Percentiles rank a stretch among this genome's conserved stretches.
Conservation (phyloP, 2,888 invertebrate genomes). For the Epinotia demarniana region DNA sequence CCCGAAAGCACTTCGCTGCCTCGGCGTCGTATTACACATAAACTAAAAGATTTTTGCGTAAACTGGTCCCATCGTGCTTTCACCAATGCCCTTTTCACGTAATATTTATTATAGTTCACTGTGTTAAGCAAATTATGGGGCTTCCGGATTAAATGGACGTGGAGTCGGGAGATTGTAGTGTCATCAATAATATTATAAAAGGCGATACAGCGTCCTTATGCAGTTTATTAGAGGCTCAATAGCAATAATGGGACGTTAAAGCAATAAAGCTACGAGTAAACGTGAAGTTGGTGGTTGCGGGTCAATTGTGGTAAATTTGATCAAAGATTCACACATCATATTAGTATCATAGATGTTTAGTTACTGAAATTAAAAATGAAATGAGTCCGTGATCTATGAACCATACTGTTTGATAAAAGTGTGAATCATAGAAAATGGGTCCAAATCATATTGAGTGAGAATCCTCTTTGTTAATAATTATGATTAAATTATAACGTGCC, state of each 20-base stretch:
- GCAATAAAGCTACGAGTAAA: slow-evolving; percentile 3
- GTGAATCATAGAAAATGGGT: too few relatives aligned
- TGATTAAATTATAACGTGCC: too few relatives aligned
- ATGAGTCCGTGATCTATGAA: too few relatives aligned
- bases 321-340: neutral
- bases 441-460: too few relatives aligned
- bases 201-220: neutral
- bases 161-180: slow-evolving; percentile 6
- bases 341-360: too few relatives aligned
- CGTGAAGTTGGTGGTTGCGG: neutral
- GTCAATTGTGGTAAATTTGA: neutral
- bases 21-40: slow-evolving; percentile 32
- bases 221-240: slow-evolving; percentile 10
- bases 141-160: slow-evolving; percentile 14
- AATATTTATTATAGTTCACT: slow-evolving; percentile 26
- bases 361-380: too few relatives aligned
- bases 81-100: slow-evolving; percentile 35
- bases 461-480: too few relatives aligned
- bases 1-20: slow-evolving; percentile 22
- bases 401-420: too few relatives aligned
- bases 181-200: slow-evolving; percentile 20
- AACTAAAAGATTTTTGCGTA: slow-evolving; percentile 31
- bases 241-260: neutral
- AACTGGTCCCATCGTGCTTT: slow-evolving; percentile 32
- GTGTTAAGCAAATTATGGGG: slow-evolving; percentile 25